These are phyloP conservation scores for Heliconius cydno DNA, from an alignment of 2,888 invertebrate genomes.

Conservation along the genomic window DNA sequence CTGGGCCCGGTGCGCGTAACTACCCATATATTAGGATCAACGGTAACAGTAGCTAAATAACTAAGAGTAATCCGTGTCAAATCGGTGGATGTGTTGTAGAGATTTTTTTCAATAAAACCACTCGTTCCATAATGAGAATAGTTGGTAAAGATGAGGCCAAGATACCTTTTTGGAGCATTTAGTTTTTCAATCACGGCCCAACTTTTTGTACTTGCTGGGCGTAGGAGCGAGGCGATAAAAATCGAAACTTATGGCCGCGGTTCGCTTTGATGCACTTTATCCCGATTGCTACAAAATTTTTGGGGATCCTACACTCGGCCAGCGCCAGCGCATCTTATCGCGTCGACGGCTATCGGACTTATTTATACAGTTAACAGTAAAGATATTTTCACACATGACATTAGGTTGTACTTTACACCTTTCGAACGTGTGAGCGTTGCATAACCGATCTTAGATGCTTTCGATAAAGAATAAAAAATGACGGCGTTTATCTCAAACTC, in stretches of 20 bases:
- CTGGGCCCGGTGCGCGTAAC: slow-evolving; percentile 47
- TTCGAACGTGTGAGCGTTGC: slow-evolving; percentile 31
- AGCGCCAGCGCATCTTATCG: slow-evolving; percentile 22
- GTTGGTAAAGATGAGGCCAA: slow-evolving; percentile 46
- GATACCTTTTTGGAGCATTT: slow-evolving; percentile 70
- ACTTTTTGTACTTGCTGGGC: slow-evolving; percentile 71
- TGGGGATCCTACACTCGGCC: slow-evolving; percentile 47
- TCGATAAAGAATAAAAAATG: slow-evolving; percentile 21
- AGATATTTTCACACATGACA: slow-evolving; percentile 44
- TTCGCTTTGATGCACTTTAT: slow-evolving; percentile 69
- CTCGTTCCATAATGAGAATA: slow-evolving; percentile 57
- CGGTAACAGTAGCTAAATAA: slow-evolving; percentile 74
- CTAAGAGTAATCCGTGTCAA: slow-evolving; percentile 75
- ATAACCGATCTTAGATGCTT: slow-evolving; percentile 26
- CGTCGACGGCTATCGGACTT: slow-evolving; percentile 35
- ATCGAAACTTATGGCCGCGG: slow-evolving; percentile 77
- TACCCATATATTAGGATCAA: slow-evolving; percentile 76
- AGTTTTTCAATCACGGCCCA: slow-evolving; percentile 75
- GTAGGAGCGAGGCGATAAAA: slow-evolving; percentile 73
- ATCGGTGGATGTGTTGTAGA: slow-evolving; percentile 66
- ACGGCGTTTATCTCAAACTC: neutral
- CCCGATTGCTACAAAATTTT: slow-evolving; percentile 63
- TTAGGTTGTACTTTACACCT: slow-evolving; percentile 37
- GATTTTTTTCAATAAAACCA: slow-evolving; percentile 72
- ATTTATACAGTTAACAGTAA: slow-evolving; percentile 43